A percentile compares a stretch with the other conserved stretches of the same genome.
Conservation (phyloP, 1,140 invertebrate genomes). For the Trichoplusia ni region DNA sequence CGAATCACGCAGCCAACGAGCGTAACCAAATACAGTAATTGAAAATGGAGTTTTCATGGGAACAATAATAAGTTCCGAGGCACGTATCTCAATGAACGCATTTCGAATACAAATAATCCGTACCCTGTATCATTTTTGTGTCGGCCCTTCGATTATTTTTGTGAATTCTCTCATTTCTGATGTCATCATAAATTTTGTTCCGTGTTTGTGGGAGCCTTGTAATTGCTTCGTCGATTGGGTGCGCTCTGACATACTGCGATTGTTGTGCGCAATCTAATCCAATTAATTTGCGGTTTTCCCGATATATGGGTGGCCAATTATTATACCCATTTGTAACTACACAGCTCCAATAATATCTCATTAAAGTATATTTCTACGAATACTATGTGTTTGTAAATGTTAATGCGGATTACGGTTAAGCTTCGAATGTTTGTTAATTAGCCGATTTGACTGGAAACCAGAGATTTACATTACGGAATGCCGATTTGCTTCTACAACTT, state of each 20-base stretch:
- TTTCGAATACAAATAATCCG: slow-evolving; percentile 63
- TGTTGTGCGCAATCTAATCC: slow-evolving; percentile 11
- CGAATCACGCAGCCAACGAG: slow-evolving; percentile 41
- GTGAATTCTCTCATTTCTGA: slow-evolving; percentile 9
- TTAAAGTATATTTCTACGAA: too few species aligned
- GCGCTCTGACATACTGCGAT: slow-evolving; percentile 9
- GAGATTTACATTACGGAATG: too few species aligned
- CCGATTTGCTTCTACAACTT: too few species aligned
- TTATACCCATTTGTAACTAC: background rate
- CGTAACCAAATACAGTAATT: slow-evolving; percentile 56
- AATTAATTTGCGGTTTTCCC: slow-evolving; percentile 15
- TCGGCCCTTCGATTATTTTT: slow-evolving; percentile 50
- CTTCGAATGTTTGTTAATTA: too few species aligned
- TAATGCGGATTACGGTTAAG: too few species aligned
- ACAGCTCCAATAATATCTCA: too few species aligned
- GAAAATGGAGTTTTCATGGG: slow-evolving; percentile 64
- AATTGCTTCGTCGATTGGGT: slow-evolving; percentile 18
- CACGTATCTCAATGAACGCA: slow-evolving; percentile 56
- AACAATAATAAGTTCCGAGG: slow-evolving; percentile 53
- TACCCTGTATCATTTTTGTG: slow-evolving; percentile 54
- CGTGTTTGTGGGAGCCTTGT: background rate
- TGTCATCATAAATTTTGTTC: slow-evolving; percentile 14
- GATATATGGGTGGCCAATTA: slow-evolving; percentile 11
- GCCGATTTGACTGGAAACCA: too few species aligned
- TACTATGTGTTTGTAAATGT: too few species aligned